Evolutionary conservation across 1,140 invertebrate species (phyloP).

Genomic region (Mercenaria mercenaria): DNA sequence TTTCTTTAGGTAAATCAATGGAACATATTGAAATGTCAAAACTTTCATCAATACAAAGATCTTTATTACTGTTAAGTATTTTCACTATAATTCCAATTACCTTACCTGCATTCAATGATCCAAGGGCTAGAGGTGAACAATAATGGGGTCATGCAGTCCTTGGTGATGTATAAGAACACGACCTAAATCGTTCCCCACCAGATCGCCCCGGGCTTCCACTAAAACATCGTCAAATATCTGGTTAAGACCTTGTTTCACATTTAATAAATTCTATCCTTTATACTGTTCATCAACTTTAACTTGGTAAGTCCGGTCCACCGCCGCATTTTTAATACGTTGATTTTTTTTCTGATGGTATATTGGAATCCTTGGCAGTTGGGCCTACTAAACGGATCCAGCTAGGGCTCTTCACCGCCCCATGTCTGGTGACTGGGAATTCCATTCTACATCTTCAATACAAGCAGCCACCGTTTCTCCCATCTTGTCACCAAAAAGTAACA

Average conservation of each 20-base stretch:
- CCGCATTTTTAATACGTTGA: constrained; percentile 17
- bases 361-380: not conserved
- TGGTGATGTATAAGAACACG: not conserved
- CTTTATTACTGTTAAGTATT: too few relatives aligned
- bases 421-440: too few relatives aligned
- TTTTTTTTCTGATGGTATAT: too few relatives aligned
- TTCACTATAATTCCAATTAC: too few relatives aligned
- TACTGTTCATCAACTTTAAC: constrained; percentile 28
- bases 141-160: too few relatives aligned
- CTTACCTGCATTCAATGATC: not conserved
- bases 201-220: not conserved
- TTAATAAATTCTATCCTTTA: not conserved
- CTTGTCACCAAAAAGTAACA: constrained; percentile 1
- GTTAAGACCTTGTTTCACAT: not conserved
- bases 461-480: too few relatives aligned
- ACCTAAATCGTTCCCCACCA: constrained; percentile 10
- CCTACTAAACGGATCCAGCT: not conserved
- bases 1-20: not conserved
- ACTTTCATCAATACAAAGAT: too few relatives aligned
- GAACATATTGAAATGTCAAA: too few relatives aligned
- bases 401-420: too few relatives aligned
- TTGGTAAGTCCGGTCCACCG: not conserved
- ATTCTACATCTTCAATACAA: not conserved
- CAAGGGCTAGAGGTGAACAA: not conserved
- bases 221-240: constrained; percentile 15